Conservation (phyloP, 2,113 vertebrate genomes). For the Dipodomys ordii region DNA sequence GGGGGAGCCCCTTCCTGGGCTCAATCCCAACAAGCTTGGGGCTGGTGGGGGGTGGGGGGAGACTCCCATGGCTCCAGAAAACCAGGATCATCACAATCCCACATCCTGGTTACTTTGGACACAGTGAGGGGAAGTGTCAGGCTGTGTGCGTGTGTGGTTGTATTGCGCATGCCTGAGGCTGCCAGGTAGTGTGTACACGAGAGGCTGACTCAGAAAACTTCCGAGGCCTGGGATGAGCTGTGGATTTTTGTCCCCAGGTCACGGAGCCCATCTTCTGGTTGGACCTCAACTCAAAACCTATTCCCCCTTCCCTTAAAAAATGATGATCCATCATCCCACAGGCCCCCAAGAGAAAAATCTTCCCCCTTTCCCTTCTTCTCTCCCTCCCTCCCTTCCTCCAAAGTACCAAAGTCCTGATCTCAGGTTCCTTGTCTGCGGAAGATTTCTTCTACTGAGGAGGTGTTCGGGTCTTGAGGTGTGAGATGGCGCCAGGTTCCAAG, state of each 20-base stretch:
- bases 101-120: neutral
- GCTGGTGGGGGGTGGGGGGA: neutral
- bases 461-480: neutral
- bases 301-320: neutral
- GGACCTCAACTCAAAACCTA: neutral
- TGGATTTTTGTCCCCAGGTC: neutral
- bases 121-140: too few relatives aligned
- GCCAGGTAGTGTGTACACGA: neutral
- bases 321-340: neutral
- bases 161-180: too few relatives aligned
- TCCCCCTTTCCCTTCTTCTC: neutral
- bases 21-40: too few relatives aligned
- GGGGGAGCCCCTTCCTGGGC: too few relatives aligned
- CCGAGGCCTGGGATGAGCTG: neutral
- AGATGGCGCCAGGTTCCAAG: slow-evolving; percentile 83
- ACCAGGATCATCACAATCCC: too few relatives aligned
- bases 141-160: neutral
- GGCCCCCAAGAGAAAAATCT: neutral
- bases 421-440: neutral
- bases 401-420: neutral
- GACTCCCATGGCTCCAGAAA: too few relatives aligned
- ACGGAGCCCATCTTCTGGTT: neutral
- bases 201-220: neutral
- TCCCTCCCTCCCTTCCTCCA: too few relatives aligned
- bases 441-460: neutral